These are phyloP conservation scores for Triplophysa siluroides DNA, from an alignment of 2,113 vertebrate genomes.

Conservation along the genomic window DNA sequence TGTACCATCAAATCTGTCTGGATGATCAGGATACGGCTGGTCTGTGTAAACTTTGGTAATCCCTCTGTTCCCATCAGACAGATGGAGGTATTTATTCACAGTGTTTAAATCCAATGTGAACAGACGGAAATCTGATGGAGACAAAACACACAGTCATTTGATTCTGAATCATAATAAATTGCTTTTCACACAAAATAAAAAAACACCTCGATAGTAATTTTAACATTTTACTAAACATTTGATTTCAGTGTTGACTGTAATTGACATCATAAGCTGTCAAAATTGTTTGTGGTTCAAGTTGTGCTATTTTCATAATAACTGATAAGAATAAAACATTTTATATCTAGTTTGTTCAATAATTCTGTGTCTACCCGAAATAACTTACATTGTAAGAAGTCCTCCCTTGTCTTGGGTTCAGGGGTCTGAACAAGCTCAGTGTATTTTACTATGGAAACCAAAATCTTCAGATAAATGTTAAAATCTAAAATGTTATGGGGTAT, in stretches of 20 bases:
- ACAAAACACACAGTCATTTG: background rate
- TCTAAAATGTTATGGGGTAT: no score
- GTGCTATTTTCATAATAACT: no score
- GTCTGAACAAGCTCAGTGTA: background rate
- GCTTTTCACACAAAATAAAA: no score
- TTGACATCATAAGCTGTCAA: no score
- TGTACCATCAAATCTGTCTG: background rate
- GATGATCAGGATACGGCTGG: background rate
- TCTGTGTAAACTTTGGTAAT: background rate
- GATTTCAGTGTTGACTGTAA: no score
- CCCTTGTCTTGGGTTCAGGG: background rate
- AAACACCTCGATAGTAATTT: no score
- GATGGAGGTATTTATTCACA: background rate
- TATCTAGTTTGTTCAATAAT: no score
- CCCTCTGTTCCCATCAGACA: background rate
- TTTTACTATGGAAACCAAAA: background rate
- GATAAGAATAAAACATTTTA: no score
- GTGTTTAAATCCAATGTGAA: slow-evolving; percentile 4
- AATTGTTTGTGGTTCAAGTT: no score
- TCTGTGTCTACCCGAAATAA: background rate
- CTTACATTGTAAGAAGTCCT: slow-evolving; percentile 16
- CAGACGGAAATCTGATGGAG: background rate
- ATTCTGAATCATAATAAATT: background rate
- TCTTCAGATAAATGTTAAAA: background rate
- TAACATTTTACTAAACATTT: no score